phyloP scores from a whole-genome alignment of 2,797 vertebrate genomes.

The Triplophysa yarkandensis region DNA sequence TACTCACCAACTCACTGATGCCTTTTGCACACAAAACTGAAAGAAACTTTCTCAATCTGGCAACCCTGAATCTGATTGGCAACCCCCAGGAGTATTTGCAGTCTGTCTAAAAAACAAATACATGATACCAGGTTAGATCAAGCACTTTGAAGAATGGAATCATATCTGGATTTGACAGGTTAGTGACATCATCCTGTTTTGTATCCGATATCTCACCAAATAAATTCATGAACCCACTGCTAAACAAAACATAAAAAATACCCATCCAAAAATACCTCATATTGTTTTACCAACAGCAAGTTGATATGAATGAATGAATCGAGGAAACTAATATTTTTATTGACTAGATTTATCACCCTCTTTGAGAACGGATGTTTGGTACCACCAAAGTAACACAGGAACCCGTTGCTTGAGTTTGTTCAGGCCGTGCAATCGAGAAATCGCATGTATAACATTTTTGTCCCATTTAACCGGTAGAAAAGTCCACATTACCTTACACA shows the following conservation, averaged over 20 bases:
- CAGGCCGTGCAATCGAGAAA: neutral
- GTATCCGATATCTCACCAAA: neutral
- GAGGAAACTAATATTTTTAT: conserved; percentile 45
- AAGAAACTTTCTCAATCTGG: neutral
- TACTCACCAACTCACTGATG: neutral
- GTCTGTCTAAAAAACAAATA: neutral
- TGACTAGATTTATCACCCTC: neutral
- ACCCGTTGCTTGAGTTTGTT: neutral
- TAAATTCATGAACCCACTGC: neutral
- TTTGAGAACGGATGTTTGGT: neutral
- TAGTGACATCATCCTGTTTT: neutral
- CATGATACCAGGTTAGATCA: neutral
- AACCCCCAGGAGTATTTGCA: neutral
- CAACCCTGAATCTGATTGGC: neutral
- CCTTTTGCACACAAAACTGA: neutral
- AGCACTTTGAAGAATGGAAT: neutral
- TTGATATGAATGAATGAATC: conserved; percentile 23
- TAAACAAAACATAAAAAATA: neutral
- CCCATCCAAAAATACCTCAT: too few relatives aligned
- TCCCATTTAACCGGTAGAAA: neutral
- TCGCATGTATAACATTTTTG: neutral
- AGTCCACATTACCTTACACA: neutral
- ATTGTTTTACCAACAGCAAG: conserved; percentile 29
- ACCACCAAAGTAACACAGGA: neutral
- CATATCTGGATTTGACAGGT: neutral